Base-by-base conservation (phyloP, 1,140 invertebrate genomes). In the Chironomus tepperi region DNA sequence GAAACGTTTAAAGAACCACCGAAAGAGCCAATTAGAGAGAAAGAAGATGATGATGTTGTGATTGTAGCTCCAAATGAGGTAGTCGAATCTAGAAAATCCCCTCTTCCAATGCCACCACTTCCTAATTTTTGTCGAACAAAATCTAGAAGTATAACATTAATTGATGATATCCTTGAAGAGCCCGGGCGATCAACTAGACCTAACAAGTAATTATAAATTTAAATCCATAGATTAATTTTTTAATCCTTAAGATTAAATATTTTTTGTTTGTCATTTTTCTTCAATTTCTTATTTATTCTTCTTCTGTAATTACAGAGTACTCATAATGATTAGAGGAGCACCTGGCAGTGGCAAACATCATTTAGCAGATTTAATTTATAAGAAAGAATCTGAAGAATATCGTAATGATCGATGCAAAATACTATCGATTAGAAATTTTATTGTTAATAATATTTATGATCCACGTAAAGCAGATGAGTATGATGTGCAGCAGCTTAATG, bases 311-410 rank as follows among this genome's bases (percentile, higher is more conserved):
- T 19, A 19, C 6, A 70, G 65, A 18, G 19, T 70, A 10, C 9
- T 18, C n/a, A 70, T 70, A 18, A 16, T 75, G 19, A 65, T 19
- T 74, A 8, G 75, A 84, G 94, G 95, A 18, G 88, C 91, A 73
- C 94, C 95, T 16, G 94, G 95, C 2, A 93, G 93, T 83, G 94
- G 95, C 70, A 96, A 96, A 85, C 93, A 92, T 42, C 91, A 90
- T 83, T 85, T 94, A 77, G 92, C 93, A 3, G 95, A 94, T 85
- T 83, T 95, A 42, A 92, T 96, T 67, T 21, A 70, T 1, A 18
- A 70, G 19, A 93, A 95, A 78, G 88, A 94, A 88, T 86, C 84
- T 81, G 85, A 87, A 81, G n/a, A 5, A 5, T 83, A 86, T 9
- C 83, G 84, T 76, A 78, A 83, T 75, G 83, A 82, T 1, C 82